phyloP scores from a whole-genome alignment of 2,888 invertebrate genomes.

The Drymonia ruficornis region DNA sequence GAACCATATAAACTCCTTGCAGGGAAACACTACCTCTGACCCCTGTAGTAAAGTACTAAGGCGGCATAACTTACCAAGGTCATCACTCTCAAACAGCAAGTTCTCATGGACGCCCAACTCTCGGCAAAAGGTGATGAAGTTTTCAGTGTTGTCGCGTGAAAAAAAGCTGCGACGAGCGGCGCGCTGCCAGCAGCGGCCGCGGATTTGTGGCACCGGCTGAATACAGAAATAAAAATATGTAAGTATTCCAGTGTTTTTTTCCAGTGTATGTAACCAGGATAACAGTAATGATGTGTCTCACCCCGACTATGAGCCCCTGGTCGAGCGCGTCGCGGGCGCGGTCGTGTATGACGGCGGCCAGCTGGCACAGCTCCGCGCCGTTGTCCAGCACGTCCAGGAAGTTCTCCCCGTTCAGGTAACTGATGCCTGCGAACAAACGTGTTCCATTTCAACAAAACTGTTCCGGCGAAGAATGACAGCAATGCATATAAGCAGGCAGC shows the following conservation, averaged over 20 bases:
- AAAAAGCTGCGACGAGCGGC: conserved; percentile 94
- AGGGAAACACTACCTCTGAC: too few relatives aligned
- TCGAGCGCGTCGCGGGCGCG: conserved; percentile 88
- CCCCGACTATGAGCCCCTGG: conserved; percentile 86
- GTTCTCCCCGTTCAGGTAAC: conserved; percentile 90
- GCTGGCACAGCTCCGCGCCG: conserved; percentile 92
- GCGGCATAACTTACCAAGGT: conserved; percentile 86
- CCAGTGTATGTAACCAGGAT: too few relatives aligned
- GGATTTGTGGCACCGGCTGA: conserved; percentile 89
- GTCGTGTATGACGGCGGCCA: conserved; percentile 91
- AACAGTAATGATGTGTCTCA: conserved; percentile 53
- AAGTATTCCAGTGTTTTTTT: background rate
- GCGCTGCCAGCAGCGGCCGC: conserved; percentile 92
- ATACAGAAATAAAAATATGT: conserved; percentile 21
- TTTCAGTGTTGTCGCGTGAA: conserved; percentile 94
- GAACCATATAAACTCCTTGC: too few relatives aligned
- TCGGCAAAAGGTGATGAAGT: conserved; percentile 94
- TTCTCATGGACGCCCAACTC: conserved; percentile 94
- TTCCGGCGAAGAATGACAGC: too few relatives aligned
- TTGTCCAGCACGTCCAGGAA: conserved; percentile 93
- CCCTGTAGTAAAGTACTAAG: background rate
- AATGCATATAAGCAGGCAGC: too few relatives aligned
- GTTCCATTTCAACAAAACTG: background rate
- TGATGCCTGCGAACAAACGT: conserved; percentile 81
- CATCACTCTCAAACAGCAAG: conserved; percentile 95